A percentile compares a stretch with the other conserved stretches of the same genome.
Conservation (phyloP, 2,797 vertebrate species). For the Buceros bicornis region DNA sequence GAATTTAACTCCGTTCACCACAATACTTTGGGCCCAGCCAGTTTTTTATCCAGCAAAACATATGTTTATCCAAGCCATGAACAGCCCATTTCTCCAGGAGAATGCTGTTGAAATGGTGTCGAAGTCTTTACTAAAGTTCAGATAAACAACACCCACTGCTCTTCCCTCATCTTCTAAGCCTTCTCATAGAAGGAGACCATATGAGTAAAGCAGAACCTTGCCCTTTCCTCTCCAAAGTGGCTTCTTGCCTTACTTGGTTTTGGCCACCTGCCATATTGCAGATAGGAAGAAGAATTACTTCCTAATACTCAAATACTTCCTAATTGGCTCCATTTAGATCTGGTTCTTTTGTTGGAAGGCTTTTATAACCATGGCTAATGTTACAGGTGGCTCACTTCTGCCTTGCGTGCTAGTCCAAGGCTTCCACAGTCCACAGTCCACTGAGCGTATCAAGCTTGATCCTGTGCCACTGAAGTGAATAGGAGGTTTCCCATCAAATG, state of each 20-base stretch:
- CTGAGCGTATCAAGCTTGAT: not conserved
- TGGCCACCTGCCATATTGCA: not conserved
- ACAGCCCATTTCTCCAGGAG: not conserved
- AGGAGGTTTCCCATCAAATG: not conserved
- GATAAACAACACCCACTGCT: not conserved
- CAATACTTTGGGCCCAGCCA: not conserved
- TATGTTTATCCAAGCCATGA: not conserved
- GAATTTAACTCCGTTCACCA: not conserved
- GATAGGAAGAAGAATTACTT: not conserved
- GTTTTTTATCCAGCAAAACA: not conserved
- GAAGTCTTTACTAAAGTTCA: not conserved
- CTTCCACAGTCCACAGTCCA: not conserved
- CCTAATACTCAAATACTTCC: not conserved
- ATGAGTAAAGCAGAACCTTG: not conserved
- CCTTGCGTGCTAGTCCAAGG: not conserved
- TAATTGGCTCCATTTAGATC: not conserved
- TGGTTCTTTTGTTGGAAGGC: not conserved
- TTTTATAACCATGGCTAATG: not conserved
- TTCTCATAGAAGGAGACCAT: not conserved
- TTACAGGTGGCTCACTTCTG: not conserved
- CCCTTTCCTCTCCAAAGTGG: not conserved
- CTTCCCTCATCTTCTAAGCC: not conserved
- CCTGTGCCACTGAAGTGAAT: not conserved
- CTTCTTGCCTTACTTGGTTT: not conserved
- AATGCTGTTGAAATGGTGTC: not conserved